phyloP scores from a whole-genome alignment of 2,113 vertebrate genomes.

The Archilochus colubris region DNA sequence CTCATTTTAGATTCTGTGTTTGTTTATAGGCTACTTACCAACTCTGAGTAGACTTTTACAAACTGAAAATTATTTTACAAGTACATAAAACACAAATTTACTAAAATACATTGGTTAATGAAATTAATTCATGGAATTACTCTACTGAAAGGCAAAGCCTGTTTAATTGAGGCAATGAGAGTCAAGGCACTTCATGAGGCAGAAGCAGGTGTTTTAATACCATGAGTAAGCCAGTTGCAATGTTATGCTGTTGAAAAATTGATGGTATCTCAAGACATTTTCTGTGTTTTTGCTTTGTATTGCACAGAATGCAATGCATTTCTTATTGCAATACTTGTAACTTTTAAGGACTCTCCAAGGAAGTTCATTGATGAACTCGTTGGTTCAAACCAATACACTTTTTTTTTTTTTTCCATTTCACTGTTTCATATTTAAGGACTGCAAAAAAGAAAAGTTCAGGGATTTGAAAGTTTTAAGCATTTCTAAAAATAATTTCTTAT shows the following conservation, averaged over 20 bases:
- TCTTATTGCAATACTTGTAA: neutral
- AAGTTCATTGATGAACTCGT: neutral
- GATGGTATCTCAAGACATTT: neutral
- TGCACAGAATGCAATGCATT: neutral
- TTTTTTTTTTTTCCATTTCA: neutral
- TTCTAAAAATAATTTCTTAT: neutral
- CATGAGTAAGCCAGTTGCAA: neutral
- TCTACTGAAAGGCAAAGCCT: slow-evolving; percentile 41
- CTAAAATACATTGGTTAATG: slow-evolving; percentile 37
- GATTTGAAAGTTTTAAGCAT: neutral
- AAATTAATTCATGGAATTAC: slow-evolving; percentile 47
- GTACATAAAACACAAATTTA: neutral
- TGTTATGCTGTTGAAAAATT: neutral
- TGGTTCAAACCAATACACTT: neutral
- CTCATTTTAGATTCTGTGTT: slow-evolving; percentile 30
- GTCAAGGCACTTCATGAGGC: neutral
- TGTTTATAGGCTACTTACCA: slow-evolving; percentile 48
- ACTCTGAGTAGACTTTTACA: slow-evolving; percentile 18
- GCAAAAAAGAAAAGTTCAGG: neutral
- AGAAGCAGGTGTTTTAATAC: neutral
- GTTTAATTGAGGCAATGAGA: slow-evolving; percentile 53
- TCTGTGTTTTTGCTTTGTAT: neutral
- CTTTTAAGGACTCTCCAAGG: neutral
- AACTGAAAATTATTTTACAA: slow-evolving; percentile 35
- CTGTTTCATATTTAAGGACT: neutral